phyloP scores from a whole-genome alignment of 2,113 vertebrate species.

The Murina feae region DNA sequence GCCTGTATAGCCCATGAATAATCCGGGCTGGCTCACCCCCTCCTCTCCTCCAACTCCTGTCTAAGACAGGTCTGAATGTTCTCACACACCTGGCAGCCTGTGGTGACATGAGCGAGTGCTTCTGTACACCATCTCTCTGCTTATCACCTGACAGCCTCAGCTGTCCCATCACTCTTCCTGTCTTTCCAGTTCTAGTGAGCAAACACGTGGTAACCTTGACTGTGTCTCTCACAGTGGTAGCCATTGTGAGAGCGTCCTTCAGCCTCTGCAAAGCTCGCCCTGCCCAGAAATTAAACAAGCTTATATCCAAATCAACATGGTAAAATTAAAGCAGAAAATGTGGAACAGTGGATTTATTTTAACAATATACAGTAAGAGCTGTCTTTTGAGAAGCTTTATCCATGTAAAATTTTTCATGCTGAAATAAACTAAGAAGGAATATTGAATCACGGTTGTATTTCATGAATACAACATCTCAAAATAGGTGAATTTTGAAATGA shows the following conservation, averaged over 20 bases:
- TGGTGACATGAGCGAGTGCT: background rate
- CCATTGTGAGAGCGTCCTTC: background rate
- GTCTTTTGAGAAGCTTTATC: background rate
- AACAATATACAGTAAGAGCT: background rate
- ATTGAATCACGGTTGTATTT: slow-evolving; percentile 36
- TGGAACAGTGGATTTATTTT: background rate
- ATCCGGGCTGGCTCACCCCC: accelerated
- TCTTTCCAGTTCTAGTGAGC: background rate
- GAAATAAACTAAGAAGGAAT: slow-evolving; percentile 6
- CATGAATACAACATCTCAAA: slow-evolving; percentile 52
- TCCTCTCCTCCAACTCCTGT: background rate
- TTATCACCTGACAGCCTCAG: background rate
- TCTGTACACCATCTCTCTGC: background rate
- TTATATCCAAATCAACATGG: background rate
- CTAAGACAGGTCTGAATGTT: background rate
- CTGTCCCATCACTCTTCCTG: slow-evolving; percentile 40
- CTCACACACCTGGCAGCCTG: background rate
- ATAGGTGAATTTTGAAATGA: slow-evolving; percentile 59
- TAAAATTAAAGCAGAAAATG: background rate
- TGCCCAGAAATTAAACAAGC: background rate
- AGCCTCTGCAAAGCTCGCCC: background rate
- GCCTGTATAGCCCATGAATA: background rate
- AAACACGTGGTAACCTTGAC: slow-evolving; percentile 25
- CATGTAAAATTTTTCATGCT: slow-evolving; percentile 29
- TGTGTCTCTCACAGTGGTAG: background rate